These are phyloP conservation scores for Hipparchia semele DNA, from an alignment of 2,888 invertebrate genomes.

Conservation along the genomic window DNA sequence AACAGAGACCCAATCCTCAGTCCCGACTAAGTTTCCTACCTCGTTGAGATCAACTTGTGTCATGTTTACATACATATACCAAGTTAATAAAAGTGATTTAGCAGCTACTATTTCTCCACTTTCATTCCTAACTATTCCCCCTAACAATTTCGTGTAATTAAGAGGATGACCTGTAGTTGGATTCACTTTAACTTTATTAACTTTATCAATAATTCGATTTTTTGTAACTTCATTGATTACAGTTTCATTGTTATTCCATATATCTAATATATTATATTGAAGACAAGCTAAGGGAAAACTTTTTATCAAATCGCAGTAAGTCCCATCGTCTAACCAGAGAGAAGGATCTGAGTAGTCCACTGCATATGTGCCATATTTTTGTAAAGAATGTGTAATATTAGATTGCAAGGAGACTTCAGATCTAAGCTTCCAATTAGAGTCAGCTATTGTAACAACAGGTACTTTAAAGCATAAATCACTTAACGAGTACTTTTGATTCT, in stretches of 20 bases:
- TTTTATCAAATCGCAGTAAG: constrained; percentile 86
- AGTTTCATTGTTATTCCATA: constrained; percentile 85
- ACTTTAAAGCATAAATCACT: constrained; percentile 73
- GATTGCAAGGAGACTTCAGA: constrained; percentile 49
- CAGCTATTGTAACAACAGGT: constrained; percentile 70
- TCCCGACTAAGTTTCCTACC: constrained; percentile 88
- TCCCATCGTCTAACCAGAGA: constrained; percentile 77
- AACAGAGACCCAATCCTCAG: constrained; percentile 88
- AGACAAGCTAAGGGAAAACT: constrained; percentile 84
- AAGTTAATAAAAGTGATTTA: constrained; percentile 83
- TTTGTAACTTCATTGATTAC: constrained; percentile 80
- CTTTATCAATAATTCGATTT: constrained; percentile 83
- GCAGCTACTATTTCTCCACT: constrained; percentile 85
- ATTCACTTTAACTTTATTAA: constrained; percentile 84
- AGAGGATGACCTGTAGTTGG: constrained; percentile 86
- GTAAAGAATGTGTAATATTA: constrained; percentile 36
- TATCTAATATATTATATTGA: constrained; percentile 85
- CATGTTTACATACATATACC: constrained; percentile 87
- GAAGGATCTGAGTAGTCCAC: constrained; percentile 81
- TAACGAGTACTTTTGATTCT: constrained; percentile 53
- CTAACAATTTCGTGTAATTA: constrained; percentile 85
- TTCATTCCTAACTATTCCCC: constrained; percentile 82
- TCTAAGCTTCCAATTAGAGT: constrained; percentile 52
- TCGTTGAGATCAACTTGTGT: constrained; percentile 85
- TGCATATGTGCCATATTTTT: constrained; percentile 43